phyloP scores from a whole-genome alignment of 2,888 invertebrate species.

The Pycnomerus fuliginosus region DNA sequence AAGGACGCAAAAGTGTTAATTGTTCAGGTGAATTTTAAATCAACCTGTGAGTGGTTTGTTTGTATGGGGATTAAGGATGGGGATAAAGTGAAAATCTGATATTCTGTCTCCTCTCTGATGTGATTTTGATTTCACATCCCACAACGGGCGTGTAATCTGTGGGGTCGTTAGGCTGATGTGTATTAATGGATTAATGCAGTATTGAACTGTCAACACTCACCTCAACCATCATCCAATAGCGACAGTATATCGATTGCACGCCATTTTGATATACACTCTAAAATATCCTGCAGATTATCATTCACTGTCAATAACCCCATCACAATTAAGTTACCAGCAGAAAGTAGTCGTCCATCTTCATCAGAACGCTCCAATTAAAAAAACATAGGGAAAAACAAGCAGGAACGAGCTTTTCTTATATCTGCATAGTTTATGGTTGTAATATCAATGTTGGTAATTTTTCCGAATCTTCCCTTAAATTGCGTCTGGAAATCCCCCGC shows the following conservation, averaged over 20 bases:
- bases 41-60: too few species aligned
- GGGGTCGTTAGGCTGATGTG: slow-evolving; percentile 50
- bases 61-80: too few species aligned
- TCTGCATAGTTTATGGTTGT: slow-evolving; percentile 19
- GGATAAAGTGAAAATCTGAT: slow-evolving; percentile 20
- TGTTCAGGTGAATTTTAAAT: too few species aligned
- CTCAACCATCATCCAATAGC: slow-evolving; percentile 47
- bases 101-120: slow-evolving; percentile 38
- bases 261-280: slow-evolving; percentile 42
- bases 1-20: too few species aligned
- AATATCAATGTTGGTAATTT: slow-evolving; percentile 33
- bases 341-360: slow-evolving; percentile 2
- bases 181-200: slow-evolving; percentile 54
- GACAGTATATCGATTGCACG: slow-evolving; percentile 46
- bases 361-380: not conserved
- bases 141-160: slow-evolving; percentile 43
- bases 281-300: slow-evolving; percentile 36
- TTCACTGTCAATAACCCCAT: slow-evolving; percentile 36
- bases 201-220: slow-evolving; percentile 52
- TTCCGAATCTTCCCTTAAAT: slow-evolving; percentile 39
- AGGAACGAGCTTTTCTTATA: not conserved
- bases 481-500: slow-evolving; percentile 40
- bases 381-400: not conserved
- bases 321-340: slow-evolving; percentile 20
- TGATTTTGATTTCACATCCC: slow-evolving; percentile 42